Evolutionary conservation across 2,888 invertebrate species (phyloP).

Genomic region (Nymphalis polychloros): DNA sequence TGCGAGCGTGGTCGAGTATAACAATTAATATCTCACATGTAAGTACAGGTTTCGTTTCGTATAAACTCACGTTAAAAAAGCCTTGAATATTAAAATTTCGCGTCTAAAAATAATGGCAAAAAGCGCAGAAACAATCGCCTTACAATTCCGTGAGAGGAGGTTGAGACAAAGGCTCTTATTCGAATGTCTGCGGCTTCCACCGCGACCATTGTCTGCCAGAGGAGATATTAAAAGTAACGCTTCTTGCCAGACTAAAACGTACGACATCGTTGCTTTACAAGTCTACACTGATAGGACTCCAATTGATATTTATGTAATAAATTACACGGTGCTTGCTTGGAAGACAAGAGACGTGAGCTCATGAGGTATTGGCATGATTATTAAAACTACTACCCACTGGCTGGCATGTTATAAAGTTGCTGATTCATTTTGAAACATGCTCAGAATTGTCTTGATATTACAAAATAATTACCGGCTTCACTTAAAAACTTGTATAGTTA

Average conservation of each 20-base stretch:
- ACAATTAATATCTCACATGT: background rate
- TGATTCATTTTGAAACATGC: no score
- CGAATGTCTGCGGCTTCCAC: background rate
- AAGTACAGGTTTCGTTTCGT: background rate
- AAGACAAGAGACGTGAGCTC: no score
- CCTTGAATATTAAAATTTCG: conserved; percentile 8
- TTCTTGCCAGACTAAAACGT: background rate
- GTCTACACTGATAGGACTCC: no score
- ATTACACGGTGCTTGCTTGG: no score
- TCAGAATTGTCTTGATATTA: no score
- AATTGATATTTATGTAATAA: no score
- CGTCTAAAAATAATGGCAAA: conserved; percentile 2
- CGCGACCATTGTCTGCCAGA: conserved; percentile 13
- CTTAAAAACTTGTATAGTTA: no score
- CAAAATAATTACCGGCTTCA: no score
- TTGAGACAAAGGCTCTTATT: conserved; percentile 16
- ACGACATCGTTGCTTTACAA: background rate
- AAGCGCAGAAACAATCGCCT: conserved; percentile 15
- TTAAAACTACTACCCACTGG: no score
- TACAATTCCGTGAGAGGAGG: conserved; percentile 20
- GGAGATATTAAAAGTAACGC: conserved; percentile 20
- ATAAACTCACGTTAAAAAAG: background rate
- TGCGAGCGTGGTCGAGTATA: background rate
- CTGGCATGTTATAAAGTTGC: no score
- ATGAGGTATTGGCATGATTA: no score